Conservation (phyloP, 2,113 vertebrate species). For the Coregonus clupeaformis region DNA sequence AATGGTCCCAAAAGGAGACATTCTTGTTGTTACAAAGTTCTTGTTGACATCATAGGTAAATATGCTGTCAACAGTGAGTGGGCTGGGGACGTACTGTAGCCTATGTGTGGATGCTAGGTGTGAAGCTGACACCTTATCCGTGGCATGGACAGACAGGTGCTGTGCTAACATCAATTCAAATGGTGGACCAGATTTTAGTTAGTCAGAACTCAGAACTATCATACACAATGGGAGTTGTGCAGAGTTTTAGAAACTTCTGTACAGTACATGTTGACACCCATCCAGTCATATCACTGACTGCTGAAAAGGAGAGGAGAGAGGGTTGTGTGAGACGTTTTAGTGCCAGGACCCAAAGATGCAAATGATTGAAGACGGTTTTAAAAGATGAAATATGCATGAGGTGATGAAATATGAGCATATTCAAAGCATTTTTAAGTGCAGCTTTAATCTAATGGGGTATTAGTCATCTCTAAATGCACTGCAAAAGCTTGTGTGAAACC, state of each 20-base stretch:
- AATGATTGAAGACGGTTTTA: constrained; percentile 53
- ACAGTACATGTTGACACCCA: constrained; percentile 27
- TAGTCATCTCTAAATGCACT: constrained; percentile 40
- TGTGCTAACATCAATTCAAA: constrained; percentile 4
- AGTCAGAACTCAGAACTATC: background rate
- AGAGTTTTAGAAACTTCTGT: constrained; percentile 17
- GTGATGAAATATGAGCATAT: constrained; percentile 62
- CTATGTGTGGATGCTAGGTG: constrained; percentile 2
- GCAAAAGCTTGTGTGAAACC: constrained; percentile 24
- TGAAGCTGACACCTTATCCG: constrained; percentile 38
- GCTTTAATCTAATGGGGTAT: constrained; percentile 60
- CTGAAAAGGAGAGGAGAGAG: constrained; percentile 10
- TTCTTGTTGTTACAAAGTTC: too few species aligned
- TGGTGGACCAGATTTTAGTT: constrained; percentile 2
- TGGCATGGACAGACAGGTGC: constrained; percentile 28
- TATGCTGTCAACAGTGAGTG: background rate
- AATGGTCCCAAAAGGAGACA: too few species aligned
- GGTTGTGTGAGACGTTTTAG: constrained; percentile 48
- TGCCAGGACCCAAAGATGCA: constrained; percentile 36
- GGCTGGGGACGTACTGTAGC: background rate
- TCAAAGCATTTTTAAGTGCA: constrained; percentile 50
- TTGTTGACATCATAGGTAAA: too few species aligned
- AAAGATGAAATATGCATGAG: constrained; percentile 65
- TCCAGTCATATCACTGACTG: constrained; percentile 25
- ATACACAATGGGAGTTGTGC: constrained; percentile 3